These are phyloP conservation scores for Epinephelus cyanopodus DNA, from an alignment of 2,113 vertebrate species.

Conservation along the genomic window DNA sequence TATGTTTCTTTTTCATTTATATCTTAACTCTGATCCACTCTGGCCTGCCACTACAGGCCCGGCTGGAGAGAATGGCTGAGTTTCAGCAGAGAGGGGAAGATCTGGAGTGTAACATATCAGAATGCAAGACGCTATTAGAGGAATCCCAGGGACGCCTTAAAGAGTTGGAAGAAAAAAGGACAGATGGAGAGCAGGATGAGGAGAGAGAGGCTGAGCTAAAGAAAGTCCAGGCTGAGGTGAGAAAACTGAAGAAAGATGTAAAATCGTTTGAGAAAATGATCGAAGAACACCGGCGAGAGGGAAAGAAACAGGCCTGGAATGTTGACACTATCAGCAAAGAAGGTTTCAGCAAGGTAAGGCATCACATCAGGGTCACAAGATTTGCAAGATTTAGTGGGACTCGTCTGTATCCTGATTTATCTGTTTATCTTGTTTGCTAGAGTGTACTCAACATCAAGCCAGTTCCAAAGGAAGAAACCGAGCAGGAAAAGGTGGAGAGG, in stretches of 20 bases:
- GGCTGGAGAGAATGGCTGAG: slow-evolving; percentile 90
- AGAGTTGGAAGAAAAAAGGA: slow-evolving; percentile 75
- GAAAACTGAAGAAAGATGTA: slow-evolving; percentile 88
- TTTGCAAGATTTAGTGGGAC: not conserved
- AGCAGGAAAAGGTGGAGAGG: slow-evolving; percentile 88
- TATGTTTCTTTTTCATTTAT: not conserved
- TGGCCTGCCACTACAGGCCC: slow-evolving; percentile 80
- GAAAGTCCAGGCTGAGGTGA: slow-evolving; percentile 82
- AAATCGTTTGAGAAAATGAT: slow-evolving; percentile 84
- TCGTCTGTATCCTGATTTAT: not conserved
- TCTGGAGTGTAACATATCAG: slow-evolving; percentile 82
- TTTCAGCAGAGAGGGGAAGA: slow-evolving; percentile 91
- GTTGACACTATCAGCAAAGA: slow-evolving; percentile 93
- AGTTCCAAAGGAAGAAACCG: slow-evolving; percentile 79
- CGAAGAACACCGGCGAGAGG: slow-evolving; percentile 85
- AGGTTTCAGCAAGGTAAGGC: slow-evolving; percentile 91
- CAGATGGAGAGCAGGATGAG: slow-evolving; percentile 48
- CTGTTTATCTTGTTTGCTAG: slow-evolving; percentile 69
- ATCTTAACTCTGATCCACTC: not conserved
- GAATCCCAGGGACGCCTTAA: slow-evolving; percentile 86
- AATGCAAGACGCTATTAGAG: slow-evolving; percentile 83
- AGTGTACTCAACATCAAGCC: slow-evolving; percentile 89
- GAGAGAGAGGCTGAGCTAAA: slow-evolving; percentile 76
- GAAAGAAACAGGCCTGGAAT: slow-evolving; percentile 92
- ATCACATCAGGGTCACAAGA: not conserved